These are phyloP conservation scores for Pachymerium ferrugineum DNA, from an alignment of 2,888 invertebrate genomes.

Conservation along the genomic window DNA sequence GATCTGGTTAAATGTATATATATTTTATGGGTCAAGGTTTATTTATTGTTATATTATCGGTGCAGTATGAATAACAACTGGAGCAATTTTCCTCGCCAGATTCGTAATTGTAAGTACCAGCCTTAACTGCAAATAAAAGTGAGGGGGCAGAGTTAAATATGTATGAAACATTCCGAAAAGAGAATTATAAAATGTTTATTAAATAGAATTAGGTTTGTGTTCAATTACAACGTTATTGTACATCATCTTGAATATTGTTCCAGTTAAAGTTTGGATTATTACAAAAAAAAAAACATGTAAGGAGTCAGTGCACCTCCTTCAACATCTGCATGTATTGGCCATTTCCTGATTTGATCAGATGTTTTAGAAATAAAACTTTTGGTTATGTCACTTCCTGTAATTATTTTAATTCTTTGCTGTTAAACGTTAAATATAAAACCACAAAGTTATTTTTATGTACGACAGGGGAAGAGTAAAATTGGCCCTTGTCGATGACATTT, in stretches of 20 bases:
- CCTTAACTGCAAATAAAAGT: not conserved
- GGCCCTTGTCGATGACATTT: too few species aligned
- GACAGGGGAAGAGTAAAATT: too few species aligned
- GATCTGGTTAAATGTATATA: too few species aligned
- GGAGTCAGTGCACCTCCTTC: not conserved
- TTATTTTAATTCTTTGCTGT: not conserved
- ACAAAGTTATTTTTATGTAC: too few species aligned
- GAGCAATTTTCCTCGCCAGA: not conserved
- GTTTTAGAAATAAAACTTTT: not conserved
- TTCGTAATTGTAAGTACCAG: not conserved
- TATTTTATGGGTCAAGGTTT: not conserved
- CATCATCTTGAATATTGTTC: not conserved
- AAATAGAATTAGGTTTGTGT: too few species aligned
- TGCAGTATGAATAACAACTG: not conserved
- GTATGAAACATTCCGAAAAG: too few species aligned
- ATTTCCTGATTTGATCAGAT: slow-evolving; percentile 13
- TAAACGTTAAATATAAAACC: slow-evolving; percentile 1
- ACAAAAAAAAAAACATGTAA: not conserved
- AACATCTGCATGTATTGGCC: not conserved
- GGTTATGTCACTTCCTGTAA: slow-evolving; percentile 2
- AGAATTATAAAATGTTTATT: too few species aligned
- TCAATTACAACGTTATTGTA: too few species aligned
- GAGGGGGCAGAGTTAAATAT: not conserved
- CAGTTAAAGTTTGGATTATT: not conserved
- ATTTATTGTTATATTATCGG: not conserved